Conservation (phyloP, 2,888 invertebrate genomes). For the Ptychoptera contaminata region DNA sequence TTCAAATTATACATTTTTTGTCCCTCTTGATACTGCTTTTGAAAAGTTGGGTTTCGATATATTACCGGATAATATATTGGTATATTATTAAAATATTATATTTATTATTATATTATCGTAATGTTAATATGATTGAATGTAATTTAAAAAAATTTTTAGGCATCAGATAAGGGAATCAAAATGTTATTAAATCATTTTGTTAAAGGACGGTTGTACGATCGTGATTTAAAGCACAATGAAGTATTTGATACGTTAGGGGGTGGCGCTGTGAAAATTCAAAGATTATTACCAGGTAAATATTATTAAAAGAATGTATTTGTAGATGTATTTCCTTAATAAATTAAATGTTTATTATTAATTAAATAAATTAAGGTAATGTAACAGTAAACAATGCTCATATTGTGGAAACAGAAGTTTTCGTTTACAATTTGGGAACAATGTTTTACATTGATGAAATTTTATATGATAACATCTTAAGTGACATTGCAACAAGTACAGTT, state of each 20-base stretch:
- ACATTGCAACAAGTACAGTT: slow-evolving; percentile 19
- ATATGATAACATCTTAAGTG: slow-evolving; percentile 30
- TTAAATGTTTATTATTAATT: slow-evolving; percentile 1
- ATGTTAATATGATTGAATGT: too few relatives aligned
- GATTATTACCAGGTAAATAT: slow-evolving; percentile 24
- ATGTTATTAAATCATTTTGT: slow-evolving; percentile 46
- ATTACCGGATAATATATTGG: slow-evolving; percentile 37
- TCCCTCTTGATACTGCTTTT: slow-evolving; percentile 51
- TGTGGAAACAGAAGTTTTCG: slow-evolving; percentile 43
- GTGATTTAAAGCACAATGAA: slow-evolving; percentile 38
- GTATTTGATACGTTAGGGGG: slow-evolving; percentile 39
- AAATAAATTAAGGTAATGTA: slow-evolving; percentile 29
- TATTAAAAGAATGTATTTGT: neutral
- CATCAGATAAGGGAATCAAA: slow-evolving; percentile 38
- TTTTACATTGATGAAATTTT: slow-evolving; percentile 43
- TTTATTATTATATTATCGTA: neutral
- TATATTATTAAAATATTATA: slow-evolving; percentile 7
- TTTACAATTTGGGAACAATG: slow-evolving; percentile 49
- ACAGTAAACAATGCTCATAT: slow-evolving; percentile 40
- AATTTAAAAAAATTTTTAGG: too few relatives aligned
- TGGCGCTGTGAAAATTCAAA: slow-evolving; percentile 35
- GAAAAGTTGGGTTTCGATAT: slow-evolving; percentile 40
- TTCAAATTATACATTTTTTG: slow-evolving; percentile 53
- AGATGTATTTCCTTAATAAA: neutral
- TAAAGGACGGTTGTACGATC: slow-evolving; percentile 41